Evolutionary conservation across 1,140 invertebrate genomes (phyloP).

Genomic region (Drosophila ficusphila): DNA sequence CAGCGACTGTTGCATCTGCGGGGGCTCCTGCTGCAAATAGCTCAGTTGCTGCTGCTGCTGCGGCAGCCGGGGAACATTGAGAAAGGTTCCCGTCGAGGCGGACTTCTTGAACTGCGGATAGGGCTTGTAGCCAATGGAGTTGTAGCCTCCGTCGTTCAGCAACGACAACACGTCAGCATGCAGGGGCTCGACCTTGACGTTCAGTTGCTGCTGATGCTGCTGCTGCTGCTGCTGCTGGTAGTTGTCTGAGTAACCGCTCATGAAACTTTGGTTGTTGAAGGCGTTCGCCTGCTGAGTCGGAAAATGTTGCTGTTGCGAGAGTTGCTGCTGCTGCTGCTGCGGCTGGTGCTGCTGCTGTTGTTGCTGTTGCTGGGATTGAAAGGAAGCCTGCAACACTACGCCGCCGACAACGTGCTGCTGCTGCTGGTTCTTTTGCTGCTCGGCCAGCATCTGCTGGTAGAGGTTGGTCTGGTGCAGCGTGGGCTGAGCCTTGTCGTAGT

Average conservation of each 20-base stretch:
- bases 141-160: constrained; percentile 58
- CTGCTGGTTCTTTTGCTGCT: constrained; percentile 75
- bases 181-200: constrained; percentile 71
- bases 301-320: constrained; percentile 61
- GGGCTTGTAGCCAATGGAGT: constrained; percentile 75
- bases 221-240: constrained; percentile 67
- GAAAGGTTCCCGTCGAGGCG: constrained; percentile 74
- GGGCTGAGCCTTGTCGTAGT: constrained; percentile 83
- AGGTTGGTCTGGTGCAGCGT: constrained; percentile 81
- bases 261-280: constrained; percentile 56
- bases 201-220: constrained; percentile 62
- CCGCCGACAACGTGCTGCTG: constrained; percentile 52
- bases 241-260: constrained; percentile 53
- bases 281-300: constrained; percentile 58
- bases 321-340: constrained; percentile 56
- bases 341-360: constrained; percentile 60
- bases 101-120: constrained; percentile 82
- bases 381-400: constrained; percentile 48
- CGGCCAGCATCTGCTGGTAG: constrained; percentile 83
- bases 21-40: constrained; percentile 59
- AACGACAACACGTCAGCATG: constrained; percentile 62
- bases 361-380: constrained; percentile 53
- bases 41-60: constrained; percentile 56
- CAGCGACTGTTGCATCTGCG: constrained; percentile 73
- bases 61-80: constrained; percentile 66